Evolutionary conservation across 2,797 vertebrate species (phyloP).

Genomic region (Heteromormyrus szaboi): DNA sequence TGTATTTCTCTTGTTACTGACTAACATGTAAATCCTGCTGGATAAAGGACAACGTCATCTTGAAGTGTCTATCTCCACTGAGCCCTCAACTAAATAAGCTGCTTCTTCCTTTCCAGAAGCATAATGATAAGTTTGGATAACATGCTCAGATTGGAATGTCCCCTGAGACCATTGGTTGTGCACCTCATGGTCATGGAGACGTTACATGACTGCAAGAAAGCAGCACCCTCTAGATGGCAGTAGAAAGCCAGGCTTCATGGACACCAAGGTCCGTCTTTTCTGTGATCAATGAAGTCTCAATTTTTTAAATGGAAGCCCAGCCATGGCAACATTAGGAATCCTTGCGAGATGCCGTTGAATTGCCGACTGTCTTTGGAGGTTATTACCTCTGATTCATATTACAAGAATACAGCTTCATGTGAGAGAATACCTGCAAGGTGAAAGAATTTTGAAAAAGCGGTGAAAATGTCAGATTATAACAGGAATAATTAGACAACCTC

Average conservation of each 20-base stretch:
- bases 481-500: not conserved
- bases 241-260: slow-evolving; percentile 57
- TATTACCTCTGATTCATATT: not conserved
- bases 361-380: not conserved
- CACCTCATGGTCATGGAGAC: not conserved
- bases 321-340: not conserved
- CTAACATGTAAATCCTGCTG: not conserved
- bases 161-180: not conserved
- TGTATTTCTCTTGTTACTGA: not conserved
- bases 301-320: not conserved
- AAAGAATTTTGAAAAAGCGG: not conserved
- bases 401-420: not conserved
- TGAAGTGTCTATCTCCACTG: not conserved
- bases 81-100: not conserved
- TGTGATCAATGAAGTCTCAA: not conserved
- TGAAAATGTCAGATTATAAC: not conserved
- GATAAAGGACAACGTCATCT: not conserved
- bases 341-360: not conserved
- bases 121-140: not conserved
- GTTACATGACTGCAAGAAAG: not conserved
- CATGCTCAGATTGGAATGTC: not conserved
- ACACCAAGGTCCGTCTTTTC: slow-evolving; percentile 8
- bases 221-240: slow-evolving; percentile 71
- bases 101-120: not conserved
- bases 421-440: not conserved